Evolutionary conservation across 2,797 vertebrate species (phyloP), one percentile per base, ranked within the genome.

Genomic region (Galago senegalensis): DNA sequence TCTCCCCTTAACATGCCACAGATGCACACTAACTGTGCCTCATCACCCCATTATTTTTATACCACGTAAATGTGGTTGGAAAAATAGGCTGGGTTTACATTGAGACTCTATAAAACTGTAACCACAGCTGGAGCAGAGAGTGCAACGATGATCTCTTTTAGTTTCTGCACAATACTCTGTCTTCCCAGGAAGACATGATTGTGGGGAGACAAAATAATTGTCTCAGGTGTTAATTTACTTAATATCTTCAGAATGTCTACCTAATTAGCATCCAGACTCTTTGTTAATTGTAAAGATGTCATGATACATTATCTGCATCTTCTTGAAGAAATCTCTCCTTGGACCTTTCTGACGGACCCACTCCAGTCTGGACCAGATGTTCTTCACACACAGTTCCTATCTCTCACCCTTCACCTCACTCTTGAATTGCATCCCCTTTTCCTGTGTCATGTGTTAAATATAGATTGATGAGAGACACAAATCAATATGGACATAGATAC

Each of bases 121-220:
- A 27, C 16, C 6, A 72, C 8, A 37, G 5, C 9, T 67, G 9
- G 86, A 92, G 23, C 4, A 11, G 13, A 5, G 8, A 56, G 2
- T 37, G 18, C 8, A 34, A 34, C n/a, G 29, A 27, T 6, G 8
- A 69, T 56, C 61, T 56, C 10, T 53, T 87, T 37, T 53, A 82
- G 49, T 53, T 69, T 80, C 58, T 90, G 25, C 8, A 20, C n/a
- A 58, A 23, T 31, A 73, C 4, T 89, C 81, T 95, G 21, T 27
- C n/a, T 89, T 89, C 31, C 17, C n/a, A 65, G n/a, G 60, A 69
- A 93, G 84, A 72, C 56, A 63, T n/a, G 37, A n/a, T 92, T 37
- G 29, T 37, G 56, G 6, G 18, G 20, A 56, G 56, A 20, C 56
- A 20, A 56, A 56, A 18, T 56, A 10, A 70, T 17, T 58, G 7